phyloP scores from a whole-genome alignment of 2,797 vertebrate species.

The Sebastes vulpes region DNA sequence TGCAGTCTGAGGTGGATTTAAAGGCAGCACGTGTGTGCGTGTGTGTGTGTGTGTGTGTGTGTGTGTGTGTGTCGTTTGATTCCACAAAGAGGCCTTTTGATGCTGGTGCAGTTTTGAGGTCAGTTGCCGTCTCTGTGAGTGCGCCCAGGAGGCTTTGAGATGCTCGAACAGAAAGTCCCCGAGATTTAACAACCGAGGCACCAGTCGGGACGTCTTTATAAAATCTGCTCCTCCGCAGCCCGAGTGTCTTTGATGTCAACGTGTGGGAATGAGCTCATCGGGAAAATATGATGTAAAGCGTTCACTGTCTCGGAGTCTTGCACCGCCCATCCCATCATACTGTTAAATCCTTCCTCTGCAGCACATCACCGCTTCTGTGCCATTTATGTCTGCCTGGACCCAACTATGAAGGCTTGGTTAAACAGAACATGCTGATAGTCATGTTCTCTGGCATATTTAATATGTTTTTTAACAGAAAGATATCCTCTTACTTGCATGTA shows the following conservation, averaged over 20 bases:
- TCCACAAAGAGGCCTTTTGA: slow-evolving; percentile 62
- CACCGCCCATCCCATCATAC: neutral
- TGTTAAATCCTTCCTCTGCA: neutral
- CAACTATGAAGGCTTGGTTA: neutral
- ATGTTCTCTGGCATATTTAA: neutral
- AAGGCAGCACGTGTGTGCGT: slow-evolving; percentile 22
- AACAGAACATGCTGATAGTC: neutral
- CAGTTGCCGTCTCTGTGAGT: slow-evolving; percentile 2
- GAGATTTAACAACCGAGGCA: neutral
- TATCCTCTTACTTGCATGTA: neutral
- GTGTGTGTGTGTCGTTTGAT: neutral
- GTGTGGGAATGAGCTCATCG: neutral
- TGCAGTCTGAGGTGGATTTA: slow-evolving; percentile 10
- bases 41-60: neutral
- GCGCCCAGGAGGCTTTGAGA: slow-evolving; percentile 22
- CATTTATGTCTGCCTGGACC: neutral
- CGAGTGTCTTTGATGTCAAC: slow-evolving; percentile 1
- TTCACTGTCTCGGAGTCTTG: neutral
- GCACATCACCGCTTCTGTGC: neutral
- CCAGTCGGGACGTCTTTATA: neutral
- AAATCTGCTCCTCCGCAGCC: neutral
- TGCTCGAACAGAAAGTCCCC: slow-evolving; percentile 7
- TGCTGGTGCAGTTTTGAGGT: slow-evolving; percentile 37
- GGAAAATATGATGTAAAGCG: neutral
- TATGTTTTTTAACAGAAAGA: neutral